Evolutionary conservation across 2,113 vertebrate genomes (phyloP).

Genomic region (Illadopsis cleaveri): DNA sequence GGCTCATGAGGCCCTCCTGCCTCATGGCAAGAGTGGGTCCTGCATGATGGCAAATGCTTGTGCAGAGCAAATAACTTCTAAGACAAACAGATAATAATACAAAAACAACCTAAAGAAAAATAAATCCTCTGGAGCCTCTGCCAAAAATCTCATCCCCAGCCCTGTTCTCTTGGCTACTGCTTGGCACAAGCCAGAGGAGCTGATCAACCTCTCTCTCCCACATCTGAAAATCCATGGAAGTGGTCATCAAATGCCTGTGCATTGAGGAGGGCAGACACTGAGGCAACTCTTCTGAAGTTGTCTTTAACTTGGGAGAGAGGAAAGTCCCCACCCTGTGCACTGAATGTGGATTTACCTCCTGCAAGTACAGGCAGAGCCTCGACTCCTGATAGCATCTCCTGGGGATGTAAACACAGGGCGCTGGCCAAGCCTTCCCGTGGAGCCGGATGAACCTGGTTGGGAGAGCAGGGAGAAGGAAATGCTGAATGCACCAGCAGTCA

Average conservation of each 20-base stretch:
- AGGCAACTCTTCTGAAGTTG: neutral
- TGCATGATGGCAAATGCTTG: fast-evolving
- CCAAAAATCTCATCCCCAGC: neutral
- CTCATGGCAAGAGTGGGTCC: neutral
- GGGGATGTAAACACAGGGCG: neutral
- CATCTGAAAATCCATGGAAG: neutral
- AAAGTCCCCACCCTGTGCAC: neutral
- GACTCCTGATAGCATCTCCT: neutral
- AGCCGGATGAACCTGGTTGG: neutral
- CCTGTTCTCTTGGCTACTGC: neutral
- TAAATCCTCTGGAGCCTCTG: neutral
- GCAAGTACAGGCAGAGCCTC: neutral
- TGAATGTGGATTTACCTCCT: neutral
- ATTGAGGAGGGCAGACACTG: neutral
- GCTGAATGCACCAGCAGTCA: neutral
- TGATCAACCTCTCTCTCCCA: neutral
- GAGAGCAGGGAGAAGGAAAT: neutral
- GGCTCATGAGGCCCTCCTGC: neutral
- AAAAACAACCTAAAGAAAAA: neutral
- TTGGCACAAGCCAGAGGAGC: neutral
- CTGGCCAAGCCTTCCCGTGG: neutral
- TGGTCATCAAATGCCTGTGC: fast-evolving
- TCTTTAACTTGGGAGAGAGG: neutral
- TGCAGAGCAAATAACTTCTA: neutral
- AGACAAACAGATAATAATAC: neutral